These are phyloP conservation scores for Luidia sarsii DNA, from an alignment of 53 echinoderm and acorn worm genomes.

Conservation along the genomic window DNA sequence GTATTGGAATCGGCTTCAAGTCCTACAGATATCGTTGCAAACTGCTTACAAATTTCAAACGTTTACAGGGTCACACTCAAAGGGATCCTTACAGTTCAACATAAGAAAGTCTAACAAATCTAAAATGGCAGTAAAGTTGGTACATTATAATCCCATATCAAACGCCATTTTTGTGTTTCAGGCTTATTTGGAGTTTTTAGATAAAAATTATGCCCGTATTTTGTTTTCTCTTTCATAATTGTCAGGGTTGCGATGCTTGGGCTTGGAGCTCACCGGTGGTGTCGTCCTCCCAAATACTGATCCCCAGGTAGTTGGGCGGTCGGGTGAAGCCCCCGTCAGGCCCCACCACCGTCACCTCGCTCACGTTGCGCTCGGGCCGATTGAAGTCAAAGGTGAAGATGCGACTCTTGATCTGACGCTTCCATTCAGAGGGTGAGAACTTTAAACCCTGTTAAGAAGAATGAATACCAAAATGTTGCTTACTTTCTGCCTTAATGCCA, in stretches of 20 bases:
- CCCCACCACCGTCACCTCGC: slow-evolving; percentile 58
- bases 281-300: slow-evolving; percentile 70
- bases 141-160: too few relatives aligned
- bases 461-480: neutral
- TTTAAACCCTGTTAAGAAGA: neutral
- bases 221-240: too few relatives aligned
- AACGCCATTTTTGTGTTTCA: too few relatives aligned
- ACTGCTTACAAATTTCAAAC: too few relatives aligned
- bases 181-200: too few relatives aligned
- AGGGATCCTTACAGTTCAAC: too few relatives aligned
- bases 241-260: neutral
- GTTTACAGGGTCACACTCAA: too few relatives aligned
- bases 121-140: too few relatives aligned
- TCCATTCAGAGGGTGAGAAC: neutral
- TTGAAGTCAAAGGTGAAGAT: slow-evolving; percentile 89
- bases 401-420: slow-evolving; percentile 17
- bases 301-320: slow-evolving; percentile 61
- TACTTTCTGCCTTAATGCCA: neutral
- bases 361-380: slow-evolving; percentile 61
- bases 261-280: slow-evolving; percentile 31
- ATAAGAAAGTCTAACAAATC: neutral
- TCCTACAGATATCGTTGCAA: too few relatives aligned
- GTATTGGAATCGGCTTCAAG: too few relatives aligned
- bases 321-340: neutral
- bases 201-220: too few relatives aligned